Evolutionary conservation across 2,888 invertebrate genomes (phyloP), one percentile per base, ranked within the genome.

Genomic region (Boloria euphrosyne): DNA sequence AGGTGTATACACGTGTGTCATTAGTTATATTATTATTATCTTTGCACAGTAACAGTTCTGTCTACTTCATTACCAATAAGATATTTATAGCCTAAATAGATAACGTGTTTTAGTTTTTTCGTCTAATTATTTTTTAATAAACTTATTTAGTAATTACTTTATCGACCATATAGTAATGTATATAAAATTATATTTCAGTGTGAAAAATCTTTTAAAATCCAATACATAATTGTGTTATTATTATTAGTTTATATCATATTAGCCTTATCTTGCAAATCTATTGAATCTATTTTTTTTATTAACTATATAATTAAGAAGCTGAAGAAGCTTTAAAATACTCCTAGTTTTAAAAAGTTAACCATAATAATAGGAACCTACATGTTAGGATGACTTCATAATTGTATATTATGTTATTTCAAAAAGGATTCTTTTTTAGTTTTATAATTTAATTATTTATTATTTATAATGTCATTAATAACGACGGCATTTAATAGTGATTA

Each of bases 401-500:
- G 1, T 22, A 46, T 44, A n/a, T 22, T n/a, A 18, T 14, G n/a
- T 31, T 49, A 49, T 59, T 27, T 38, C 17, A 59, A 59, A 31
- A 59, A 38, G 14, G 17, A 49, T 38, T 49, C 49, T 49, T 49
- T n/a, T 58, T 38, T 17, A 59, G 47, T 31, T 31, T 13, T 14
- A 10, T 38, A 10, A 3, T 58, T 13, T n/a, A n/a, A n/a, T n/a
- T n/a, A n/a, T 31, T 17, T 2, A 10, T 17, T 7, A 16, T 2
- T 10, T 38, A 43, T 14, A 55, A 38, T 31, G 16, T 16, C n/a
- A 22, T 57, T 57, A 10, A 46, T 57, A 57, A 46, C 46, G 22
- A 27, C 22, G 82, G 87, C 86, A 86, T 85, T 86, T 87, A 85
- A 76, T 81, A 81, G 77, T 66, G 69, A 73, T 73, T 80, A 79